These are phyloP conservation scores for Phaonia tiefii DNA, from an alignment of 2,888 invertebrate species.

Conservation along the genomic window DNA sequence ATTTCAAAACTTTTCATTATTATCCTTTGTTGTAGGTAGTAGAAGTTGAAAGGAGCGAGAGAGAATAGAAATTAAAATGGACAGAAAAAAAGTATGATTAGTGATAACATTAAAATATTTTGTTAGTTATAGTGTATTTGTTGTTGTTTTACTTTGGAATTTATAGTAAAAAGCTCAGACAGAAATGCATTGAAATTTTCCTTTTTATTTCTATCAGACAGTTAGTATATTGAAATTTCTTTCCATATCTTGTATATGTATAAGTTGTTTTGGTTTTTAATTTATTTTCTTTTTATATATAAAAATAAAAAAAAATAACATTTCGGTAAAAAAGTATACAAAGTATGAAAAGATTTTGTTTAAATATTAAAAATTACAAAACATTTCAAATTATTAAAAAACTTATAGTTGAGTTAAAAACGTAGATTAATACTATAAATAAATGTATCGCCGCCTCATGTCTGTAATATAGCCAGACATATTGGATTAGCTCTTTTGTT, in stretches of 20 bases:
- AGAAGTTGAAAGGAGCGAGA: not conserved
- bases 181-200: slow-evolving; percentile 37
- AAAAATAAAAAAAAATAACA: not conserved
- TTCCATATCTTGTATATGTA: not conserved
- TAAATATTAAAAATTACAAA: not conserved
- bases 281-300: too few relatives aligned
- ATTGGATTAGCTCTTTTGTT: not conserved
- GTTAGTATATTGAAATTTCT: slow-evolving; percentile 12
- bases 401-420: slow-evolving; percentile 2
- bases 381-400: slow-evolving; percentile 5
- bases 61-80: not conserved
- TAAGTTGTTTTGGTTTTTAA: too few relatives aligned
- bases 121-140: not conserved
- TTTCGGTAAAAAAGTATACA: slow-evolving; percentile 23
- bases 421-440: slow-evolving; percentile 5
- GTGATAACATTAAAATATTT: not conserved
- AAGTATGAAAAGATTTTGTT: not conserved
- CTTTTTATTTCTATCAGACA: slow-evolving; percentile 16
- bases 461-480: slow-evolving; percentile 40
- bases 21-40: not conserved
- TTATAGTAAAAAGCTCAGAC: slow-evolving; percentile 29
- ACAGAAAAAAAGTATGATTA: slow-evolving; percentile 8
- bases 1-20: not conserved
- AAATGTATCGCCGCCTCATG: slow-evolving; percentile 30
- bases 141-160: not conserved